phyloP scores from a whole-genome alignment of 1,140 invertebrate genomes.

The Heliothis virescens region DNA sequence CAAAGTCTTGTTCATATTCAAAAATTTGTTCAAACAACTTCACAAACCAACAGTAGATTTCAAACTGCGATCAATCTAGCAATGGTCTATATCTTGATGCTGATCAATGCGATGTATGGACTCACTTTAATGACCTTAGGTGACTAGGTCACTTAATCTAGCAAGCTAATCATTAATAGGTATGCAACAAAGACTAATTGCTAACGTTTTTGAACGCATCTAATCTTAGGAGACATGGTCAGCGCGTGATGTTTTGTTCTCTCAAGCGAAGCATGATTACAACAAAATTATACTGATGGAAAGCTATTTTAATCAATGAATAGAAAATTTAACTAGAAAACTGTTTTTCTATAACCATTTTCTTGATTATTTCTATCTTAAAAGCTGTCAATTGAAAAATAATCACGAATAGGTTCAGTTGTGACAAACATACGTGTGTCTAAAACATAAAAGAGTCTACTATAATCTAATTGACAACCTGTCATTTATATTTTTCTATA shows the following conservation, averaged over 20 bases:
- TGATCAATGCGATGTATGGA: neutral
- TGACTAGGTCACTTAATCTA: neutral
- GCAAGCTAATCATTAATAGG: constrained; percentile 9
- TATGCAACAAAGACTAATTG: constrained; percentile 2
- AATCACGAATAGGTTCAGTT: too few relatives aligned
- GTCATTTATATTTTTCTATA: too few relatives aligned
- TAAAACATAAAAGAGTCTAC: too few relatives aligned
- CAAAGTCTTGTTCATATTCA: constrained; percentile 65
- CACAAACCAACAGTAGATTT: neutral
- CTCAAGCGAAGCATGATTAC: too few relatives aligned
- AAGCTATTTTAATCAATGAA: too few relatives aligned
- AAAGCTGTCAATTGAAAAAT: too few relatives aligned
- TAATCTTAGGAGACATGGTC: neutral
- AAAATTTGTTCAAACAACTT: constrained; percentile 24
- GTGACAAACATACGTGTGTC: too few relatives aligned
- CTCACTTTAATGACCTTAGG: neutral
- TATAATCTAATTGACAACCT: too few relatives aligned
- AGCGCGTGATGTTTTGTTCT: neutral
- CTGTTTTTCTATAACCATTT: too few relatives aligned
- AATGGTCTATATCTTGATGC: constrained; percentile 12
- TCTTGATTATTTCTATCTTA: too few relatives aligned
- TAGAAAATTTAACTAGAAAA: too few relatives aligned
- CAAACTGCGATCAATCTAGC: neutral
- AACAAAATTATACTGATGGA: too few relatives aligned
- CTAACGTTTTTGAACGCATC: neutral